Base-by-base conservation (phyloP, 2,113 vertebrate genomes). In the Pavo muticus region DNA sequence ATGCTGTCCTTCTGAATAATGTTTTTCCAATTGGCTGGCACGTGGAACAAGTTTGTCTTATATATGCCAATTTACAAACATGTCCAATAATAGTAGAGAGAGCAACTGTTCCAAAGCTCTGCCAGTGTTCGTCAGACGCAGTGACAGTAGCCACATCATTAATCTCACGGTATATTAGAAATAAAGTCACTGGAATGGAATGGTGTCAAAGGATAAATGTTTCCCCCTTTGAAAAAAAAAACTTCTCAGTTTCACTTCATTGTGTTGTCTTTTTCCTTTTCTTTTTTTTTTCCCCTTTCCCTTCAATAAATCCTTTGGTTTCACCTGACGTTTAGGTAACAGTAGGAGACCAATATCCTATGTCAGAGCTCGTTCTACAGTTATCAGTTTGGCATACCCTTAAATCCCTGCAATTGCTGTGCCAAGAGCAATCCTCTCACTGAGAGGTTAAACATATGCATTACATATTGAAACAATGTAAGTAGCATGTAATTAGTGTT, bases 391-490 rank as follows among this genome's bases (percentile, higher is more conserved):
- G 95, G 79, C 93, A 90, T 95, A 90, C 57, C 85, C 91, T 96
- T 81, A 90, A 91, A 94, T 91, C 91, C 87, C 90, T 90, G 84
- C 39, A 13, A 90, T 87, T 47, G 73, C 94, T 91, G 91, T 93
- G 94, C 84, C 91, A 97, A 95, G 93, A 96, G 73, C 90, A 94
- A 93, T 97, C 90, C 95, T 95, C 80, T 95, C 94, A 67, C 89
- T 50, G 80, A 73, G 93, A 96, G 95, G 92, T 96, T 97, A 95
- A 95, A 95, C 94, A 96, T 94, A 96, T 94, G 96, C 91, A 90
- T 96, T 94, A 90, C 95, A 94, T 95, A 96, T 91, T 97, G 96
- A 86, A 97, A 97, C 94, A 95, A 96, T 93, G 84, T 95, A 95
- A 96, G 92, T 87, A 93, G 91, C 83, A 87, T 96, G 92, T 95